A percentile compares a stretch with the other conserved stretches of the same genome.
phyloP scores from a whole-genome alignment of 2,113 vertebrate species.

The Paralichthys olivaceus region DNA sequence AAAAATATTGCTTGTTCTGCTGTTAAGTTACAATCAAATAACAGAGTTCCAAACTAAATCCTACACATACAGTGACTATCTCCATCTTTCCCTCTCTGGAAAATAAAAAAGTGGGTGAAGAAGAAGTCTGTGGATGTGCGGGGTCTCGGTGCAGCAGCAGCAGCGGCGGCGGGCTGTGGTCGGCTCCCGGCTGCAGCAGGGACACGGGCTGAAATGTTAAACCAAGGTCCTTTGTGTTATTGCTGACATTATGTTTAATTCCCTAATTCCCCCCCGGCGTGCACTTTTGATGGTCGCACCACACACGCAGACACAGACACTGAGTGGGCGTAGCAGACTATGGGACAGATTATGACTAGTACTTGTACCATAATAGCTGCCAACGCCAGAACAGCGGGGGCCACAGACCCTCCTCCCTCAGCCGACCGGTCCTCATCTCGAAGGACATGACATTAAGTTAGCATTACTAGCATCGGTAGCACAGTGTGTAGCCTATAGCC shows the following conservation, averaged over 20 bases:
- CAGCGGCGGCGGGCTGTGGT: not conserved
- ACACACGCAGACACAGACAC: slow-evolving; percentile 30
- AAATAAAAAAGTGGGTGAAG: too few species aligned
- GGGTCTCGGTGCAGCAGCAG: too few species aligned
- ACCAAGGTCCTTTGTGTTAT: slow-evolving; percentile 79
- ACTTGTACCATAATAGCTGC: slow-evolving; percentile 22
- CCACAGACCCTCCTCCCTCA: slow-evolving; percentile 21
- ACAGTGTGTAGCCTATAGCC: too few species aligned
- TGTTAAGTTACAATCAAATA: too few species aligned
- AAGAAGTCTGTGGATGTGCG: too few species aligned
- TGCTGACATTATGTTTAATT: slow-evolving; percentile 73
- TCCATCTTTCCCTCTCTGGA: too few species aligned
- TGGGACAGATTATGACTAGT: slow-evolving; percentile 45
- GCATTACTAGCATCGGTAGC: too few species aligned
- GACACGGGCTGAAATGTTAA: slow-evolving; percentile 65
- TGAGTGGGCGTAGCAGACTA: slow-evolving; percentile 33
- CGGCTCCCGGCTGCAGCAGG: not conserved
- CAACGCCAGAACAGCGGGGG: slow-evolving; percentile 3
- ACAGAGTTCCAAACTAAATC: too few species aligned
- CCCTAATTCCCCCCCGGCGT: slow-evolving; percentile 51
- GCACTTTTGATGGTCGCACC: slow-evolving; percentile 51
- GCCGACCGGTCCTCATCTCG: not conserved
- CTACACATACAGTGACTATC: too few species aligned
- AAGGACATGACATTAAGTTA: too few species aligned
- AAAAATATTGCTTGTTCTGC: too few species aligned